These are phyloP conservation scores for Poeciliopsis occidentalis DNA, from an alignment of 2,113 vertebrate species.

Conservation along the genomic window DNA sequence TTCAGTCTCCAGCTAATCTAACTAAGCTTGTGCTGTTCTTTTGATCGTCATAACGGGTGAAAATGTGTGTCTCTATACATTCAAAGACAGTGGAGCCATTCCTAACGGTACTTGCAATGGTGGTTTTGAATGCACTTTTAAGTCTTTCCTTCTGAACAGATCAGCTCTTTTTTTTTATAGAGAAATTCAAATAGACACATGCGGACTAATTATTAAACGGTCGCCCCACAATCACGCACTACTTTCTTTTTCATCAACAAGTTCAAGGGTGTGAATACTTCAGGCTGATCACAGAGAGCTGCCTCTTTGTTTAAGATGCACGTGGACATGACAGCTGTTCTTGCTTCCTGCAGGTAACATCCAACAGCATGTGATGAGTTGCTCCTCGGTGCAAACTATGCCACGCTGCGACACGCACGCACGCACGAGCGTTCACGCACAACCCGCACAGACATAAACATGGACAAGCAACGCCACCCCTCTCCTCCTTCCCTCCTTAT, in stretches of 20 bases:
- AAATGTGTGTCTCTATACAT: too few species aligned
- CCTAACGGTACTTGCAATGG: too few species aligned
- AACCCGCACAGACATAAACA: constrained; percentile 11
- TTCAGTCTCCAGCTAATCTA: not conserved
- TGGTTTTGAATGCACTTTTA: too few species aligned
- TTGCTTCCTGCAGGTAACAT: constrained; percentile 37
- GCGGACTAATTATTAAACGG: not conserved
- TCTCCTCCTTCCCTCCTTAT: constrained; percentile 58
- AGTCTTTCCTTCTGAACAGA: too few species aligned
- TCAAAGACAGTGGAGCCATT: too few species aligned
- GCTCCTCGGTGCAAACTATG: constrained; percentile 49
- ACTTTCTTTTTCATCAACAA: not conserved
- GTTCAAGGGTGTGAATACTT: not conserved
- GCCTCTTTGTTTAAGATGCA: not conserved
- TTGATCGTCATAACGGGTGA: too few species aligned
- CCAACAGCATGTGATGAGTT: constrained; percentile 35
- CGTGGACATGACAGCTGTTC: constrained; percentile 16
- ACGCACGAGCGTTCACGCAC: not conserved
- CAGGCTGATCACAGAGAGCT: not conserved
- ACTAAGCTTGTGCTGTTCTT: too few species aligned
- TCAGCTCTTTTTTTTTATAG: too few species aligned
- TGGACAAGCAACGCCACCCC: constrained; percentile 37
- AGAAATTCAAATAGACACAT: not conserved
- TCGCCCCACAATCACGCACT: not conserved
- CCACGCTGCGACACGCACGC: constrained; percentile 62